These are phyloP conservation scores for Tolmerus cingulatus DNA, from an alignment of 2,888 invertebrate genomes.

Conservation along the genomic window DNA sequence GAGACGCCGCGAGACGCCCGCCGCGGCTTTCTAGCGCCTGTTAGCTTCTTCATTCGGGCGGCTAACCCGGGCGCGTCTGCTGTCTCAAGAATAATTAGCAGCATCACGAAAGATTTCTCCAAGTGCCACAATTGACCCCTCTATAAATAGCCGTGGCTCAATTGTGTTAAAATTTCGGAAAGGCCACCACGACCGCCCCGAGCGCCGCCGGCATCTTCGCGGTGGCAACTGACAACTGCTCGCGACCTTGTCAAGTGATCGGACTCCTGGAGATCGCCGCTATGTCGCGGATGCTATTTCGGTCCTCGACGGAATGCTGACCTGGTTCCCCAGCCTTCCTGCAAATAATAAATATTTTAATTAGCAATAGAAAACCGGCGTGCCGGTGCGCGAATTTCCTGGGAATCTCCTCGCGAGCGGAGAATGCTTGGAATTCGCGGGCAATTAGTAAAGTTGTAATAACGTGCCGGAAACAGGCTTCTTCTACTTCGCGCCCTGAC, in stretches of 20 bases:
- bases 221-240: neutral
- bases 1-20: neutral
- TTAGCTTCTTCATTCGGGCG: neutral
- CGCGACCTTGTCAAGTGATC: slow-evolving; percentile 3
- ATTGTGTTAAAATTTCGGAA: slow-evolving; percentile 24
- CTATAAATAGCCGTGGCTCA: slow-evolving; percentile 33
- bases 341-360: slow-evolving; percentile 18
- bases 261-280: neutral
- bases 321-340: neutral
- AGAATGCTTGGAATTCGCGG: neutral
- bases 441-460: slow-evolving; percentile 1
- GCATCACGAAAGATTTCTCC: slow-evolving; percentile 18
- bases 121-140: slow-evolving; percentile 15
- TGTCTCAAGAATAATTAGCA: neutral
- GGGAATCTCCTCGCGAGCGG: neutral
- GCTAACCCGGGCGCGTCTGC: neutral
- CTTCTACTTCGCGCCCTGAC: neutral
- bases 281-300: neutral
- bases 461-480: neutral
- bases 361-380: neutral
- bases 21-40: neutral
- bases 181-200: neutral
- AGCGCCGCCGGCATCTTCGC: neutral
- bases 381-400: neutral
- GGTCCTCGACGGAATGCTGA: neutral